phyloP scores from a whole-genome alignment of 2,888 invertebrate species.

The Acrocera orbiculus region DNA sequence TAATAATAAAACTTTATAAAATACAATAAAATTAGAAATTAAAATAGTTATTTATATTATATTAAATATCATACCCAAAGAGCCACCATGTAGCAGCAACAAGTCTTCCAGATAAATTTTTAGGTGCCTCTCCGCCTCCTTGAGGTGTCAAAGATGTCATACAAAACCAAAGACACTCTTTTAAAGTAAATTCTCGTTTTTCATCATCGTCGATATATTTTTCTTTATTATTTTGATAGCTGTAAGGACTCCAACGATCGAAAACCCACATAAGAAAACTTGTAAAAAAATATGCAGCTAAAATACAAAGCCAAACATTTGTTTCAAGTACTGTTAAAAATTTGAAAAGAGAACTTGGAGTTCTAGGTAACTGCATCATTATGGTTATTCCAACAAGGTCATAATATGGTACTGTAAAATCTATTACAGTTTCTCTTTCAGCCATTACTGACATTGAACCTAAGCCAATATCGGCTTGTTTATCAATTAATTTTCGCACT shows the following conservation, averaged over 20 bases:
- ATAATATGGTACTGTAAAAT: constrained; percentile 96
- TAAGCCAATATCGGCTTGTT: constrained; percentile 83
- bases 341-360: constrained; percentile 85
- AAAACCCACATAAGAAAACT: constrained; percentile 91
- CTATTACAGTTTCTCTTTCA: constrained; percentile 88
- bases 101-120: constrained; percentile 84
- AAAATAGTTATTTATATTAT: not conserved
- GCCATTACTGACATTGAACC: constrained; percentile 95
- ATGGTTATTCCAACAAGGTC: constrained; percentile 95
- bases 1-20: constrained; percentile 79
- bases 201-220: constrained; percentile 87
- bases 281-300: constrained; percentile 88
- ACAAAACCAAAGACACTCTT: constrained; percentile 97
- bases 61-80: constrained; percentile 71
- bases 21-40: not conserved
- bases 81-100: constrained; percentile 99
- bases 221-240: constrained; percentile 85
- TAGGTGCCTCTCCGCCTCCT: constrained; percentile 90
- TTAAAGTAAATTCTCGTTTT: constrained; percentile 83
- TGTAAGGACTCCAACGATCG: constrained; percentile 93
- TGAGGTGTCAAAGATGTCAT: constrained; percentile 95
- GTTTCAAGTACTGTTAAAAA: constrained; percentile 91
- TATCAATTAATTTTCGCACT: constrained; percentile 62
- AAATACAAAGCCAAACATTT: constrained; percentile 91
- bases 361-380: constrained; percentile 77